Evolutionary conservation across 2,113 vertebrate species (phyloP).

Genomic region (Vicugna pacos): DNA sequence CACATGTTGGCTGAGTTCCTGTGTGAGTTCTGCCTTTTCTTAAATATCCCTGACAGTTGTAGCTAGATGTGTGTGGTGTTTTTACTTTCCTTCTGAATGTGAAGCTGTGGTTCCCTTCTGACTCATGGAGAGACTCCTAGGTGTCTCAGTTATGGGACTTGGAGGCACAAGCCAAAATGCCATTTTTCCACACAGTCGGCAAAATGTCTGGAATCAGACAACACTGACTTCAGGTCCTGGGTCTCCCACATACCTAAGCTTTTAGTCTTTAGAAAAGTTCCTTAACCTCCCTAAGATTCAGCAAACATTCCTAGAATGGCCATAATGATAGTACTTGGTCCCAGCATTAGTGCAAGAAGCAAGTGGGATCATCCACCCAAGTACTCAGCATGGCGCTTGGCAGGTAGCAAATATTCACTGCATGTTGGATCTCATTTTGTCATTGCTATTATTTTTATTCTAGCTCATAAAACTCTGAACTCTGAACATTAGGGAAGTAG

Average conservation of each 20-base stretch:
- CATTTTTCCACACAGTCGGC: background rate
- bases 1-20: background rate
- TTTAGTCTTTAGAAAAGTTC: slow-evolving; percentile 48
- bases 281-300: slow-evolving; percentile 6
- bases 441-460: background rate
- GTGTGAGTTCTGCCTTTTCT: background rate
- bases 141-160: background rate
- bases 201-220: background rate
- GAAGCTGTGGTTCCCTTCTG: background rate
- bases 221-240: background rate
- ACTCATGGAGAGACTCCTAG: background rate
- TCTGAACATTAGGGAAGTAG: background rate
- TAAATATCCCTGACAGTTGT: background rate
- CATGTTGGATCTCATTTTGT: background rate
- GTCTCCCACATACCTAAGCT: background rate
- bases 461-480: background rate
- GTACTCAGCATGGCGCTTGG: background rate
- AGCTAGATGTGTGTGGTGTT: background rate
- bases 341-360: background rate
- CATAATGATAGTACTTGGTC: background rate
- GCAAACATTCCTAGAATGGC: background rate
- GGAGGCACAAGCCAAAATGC: background rate
- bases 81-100: background rate
- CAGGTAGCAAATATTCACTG: too few species aligned
- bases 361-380: background rate